phyloP scores from a whole-genome alignment of 2,113 vertebrate species.

The Herpailurus yagouaroundi region DNA sequence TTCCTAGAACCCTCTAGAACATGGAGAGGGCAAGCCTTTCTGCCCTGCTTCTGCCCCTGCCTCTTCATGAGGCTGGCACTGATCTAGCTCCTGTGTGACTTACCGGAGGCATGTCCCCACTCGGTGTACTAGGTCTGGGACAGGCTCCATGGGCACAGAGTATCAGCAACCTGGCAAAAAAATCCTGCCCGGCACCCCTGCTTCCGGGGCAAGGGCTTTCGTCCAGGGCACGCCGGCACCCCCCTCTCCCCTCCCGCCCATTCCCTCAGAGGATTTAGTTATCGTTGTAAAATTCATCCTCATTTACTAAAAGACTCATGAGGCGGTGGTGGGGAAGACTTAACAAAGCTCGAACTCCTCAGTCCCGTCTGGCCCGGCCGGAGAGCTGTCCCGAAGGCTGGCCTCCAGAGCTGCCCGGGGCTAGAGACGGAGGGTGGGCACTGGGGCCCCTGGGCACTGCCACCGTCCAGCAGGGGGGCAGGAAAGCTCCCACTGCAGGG shows the following conservation, averaged over 20 bases:
- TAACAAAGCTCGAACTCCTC: not conserved
- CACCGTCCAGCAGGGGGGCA: not conserved
- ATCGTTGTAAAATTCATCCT: constrained; percentile 45
- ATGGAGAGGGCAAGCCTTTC: not conserved
- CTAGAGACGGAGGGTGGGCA: not conserved
- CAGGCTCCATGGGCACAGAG: not conserved
- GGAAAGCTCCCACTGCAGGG: not conserved
- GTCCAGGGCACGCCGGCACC: not conserved
- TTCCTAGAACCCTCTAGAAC: not conserved
- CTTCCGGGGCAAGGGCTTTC: not conserved
- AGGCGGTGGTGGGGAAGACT: not conserved
- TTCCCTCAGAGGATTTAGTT: not conserved
- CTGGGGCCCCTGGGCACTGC: not conserved
- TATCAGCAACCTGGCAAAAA: not conserved
- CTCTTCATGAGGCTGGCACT: not conserved
- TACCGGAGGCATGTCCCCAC: not conserved
- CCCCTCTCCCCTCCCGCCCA: not conserved
- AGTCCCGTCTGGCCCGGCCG: not conserved
- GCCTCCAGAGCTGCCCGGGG: not conserved
- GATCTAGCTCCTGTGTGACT: not conserved
- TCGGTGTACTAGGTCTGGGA: not conserved
- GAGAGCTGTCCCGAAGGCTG: not conserved
- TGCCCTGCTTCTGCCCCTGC: not conserved
- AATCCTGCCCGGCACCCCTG: not conserved
- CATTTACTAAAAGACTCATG: not conserved